A percentile compares a stretch with the other conserved stretches of the same genome.
Evolutionary conservation across 2,113 vertebrate species (phyloP).

Genomic region (Boulengerochromis microlepis): DNA sequence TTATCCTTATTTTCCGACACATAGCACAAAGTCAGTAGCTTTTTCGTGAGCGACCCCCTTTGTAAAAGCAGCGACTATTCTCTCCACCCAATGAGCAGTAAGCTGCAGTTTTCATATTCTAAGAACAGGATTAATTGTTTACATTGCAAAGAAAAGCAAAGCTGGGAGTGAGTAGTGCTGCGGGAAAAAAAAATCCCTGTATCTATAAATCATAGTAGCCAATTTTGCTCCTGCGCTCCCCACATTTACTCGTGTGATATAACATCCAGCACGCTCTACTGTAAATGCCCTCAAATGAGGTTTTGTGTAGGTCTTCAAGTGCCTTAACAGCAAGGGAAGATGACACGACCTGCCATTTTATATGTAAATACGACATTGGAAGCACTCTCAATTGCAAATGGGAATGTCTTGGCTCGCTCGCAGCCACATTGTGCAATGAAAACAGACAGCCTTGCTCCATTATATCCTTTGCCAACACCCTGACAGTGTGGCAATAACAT

Average conservation of each 20-base stretch:
- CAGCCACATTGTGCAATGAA: neutral
- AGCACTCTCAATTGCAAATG: neutral
- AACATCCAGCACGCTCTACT: neutral
- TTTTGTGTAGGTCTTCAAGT: neutral
- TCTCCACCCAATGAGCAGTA: neutral
- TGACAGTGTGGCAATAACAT: neutral
- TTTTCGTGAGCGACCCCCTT: neutral
- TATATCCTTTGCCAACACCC: neutral
- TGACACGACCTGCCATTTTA: neutral
- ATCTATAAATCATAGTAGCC: neutral
- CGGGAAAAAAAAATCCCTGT: accelerated
- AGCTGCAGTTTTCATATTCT: neutral
- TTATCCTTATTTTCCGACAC: neutral
- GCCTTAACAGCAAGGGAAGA: neutral
- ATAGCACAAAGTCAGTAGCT: neutral
- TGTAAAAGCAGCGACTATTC: neutral
- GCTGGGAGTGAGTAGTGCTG: neutral
- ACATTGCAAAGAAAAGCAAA: neutral
- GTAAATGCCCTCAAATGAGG: neutral
- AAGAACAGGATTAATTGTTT: neutral
- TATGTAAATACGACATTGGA: constrained; percentile 23
- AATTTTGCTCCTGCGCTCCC: neutral
- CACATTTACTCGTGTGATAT: neutral
- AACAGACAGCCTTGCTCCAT: neutral
- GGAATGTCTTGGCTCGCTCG: neutral